Conservation (phyloP, 2,797 vertebrate genomes). For the Sarcoramphus papa region DNA sequence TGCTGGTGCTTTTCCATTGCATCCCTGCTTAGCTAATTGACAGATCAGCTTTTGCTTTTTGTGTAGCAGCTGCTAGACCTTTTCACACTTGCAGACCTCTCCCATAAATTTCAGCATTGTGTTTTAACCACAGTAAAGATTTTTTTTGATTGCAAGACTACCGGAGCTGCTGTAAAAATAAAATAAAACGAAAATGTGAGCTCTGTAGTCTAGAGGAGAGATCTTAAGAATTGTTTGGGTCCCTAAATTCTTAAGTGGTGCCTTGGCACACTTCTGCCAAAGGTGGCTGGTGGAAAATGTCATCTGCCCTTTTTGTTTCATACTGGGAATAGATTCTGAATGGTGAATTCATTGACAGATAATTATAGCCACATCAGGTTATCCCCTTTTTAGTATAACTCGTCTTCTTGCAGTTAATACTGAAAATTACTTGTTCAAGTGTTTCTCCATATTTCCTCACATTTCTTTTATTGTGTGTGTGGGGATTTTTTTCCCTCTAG, state of each 20-base stretch:
- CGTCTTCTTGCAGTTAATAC: background rate
- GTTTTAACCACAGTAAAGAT: background rate
- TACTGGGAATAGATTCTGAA: background rate
- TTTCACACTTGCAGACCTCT: background rate
- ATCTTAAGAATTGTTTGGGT: background rate
- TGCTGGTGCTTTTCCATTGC: background rate
- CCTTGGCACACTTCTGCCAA: background rate
- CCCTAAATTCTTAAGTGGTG: background rate
- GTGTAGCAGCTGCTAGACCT: background rate
- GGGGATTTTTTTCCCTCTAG: constrained; percentile 65
- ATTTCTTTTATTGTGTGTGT: background rate
- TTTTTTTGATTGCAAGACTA: background rate
- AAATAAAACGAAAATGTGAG: background rate
- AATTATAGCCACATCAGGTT: background rate
- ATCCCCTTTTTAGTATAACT: background rate
- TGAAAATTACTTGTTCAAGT: background rate
- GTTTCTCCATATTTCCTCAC: background rate
- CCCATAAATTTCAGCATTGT: background rate
- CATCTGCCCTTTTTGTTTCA: background rate
- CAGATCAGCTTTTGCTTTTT: background rate
- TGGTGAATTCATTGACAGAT: background rate
- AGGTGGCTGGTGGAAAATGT: background rate
- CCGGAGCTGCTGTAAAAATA: background rate
- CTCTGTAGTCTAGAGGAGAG: background rate
- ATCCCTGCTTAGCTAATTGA: background rate